Evolutionary conservation across 2,113 vertebrate genomes (phyloP).

Genomic region (Anarrhichthys ocellatus): DNA sequence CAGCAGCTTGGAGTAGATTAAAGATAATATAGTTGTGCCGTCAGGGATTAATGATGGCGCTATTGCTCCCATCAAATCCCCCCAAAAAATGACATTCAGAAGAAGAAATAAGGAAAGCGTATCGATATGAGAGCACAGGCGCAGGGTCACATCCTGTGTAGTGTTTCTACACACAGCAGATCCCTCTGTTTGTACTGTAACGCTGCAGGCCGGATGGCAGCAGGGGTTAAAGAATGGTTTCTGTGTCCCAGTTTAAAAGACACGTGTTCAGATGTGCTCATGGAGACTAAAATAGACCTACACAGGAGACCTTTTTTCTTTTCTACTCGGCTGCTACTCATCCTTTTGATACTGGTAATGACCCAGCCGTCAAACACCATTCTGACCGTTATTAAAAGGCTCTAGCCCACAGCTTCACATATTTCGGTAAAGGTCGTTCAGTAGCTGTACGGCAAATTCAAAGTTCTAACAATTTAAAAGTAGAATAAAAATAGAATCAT

Average conservation of each 20-base stretch:
- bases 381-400: conserved; percentile 6
- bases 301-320: conserved; percentile 44
- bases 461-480: background rate
- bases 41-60: conserved; percentile 13
- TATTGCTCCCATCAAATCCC: background rate
- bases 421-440: background rate
- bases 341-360: conserved; percentile 23
- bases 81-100: background rate
- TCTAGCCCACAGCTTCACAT: background rate
- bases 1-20: background rate
- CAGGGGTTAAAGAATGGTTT: conserved; percentile 84
- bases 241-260: conserved; percentile 81
- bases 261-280: conserved; percentile 82
- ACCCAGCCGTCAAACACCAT: conserved; percentile 19
- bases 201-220: conserved; percentile 69
- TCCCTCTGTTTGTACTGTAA: conserved; percentile 25
- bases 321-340: conserved; percentile 47
- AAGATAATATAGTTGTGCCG: background rate
- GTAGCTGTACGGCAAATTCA: background rate
- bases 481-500: background rate
- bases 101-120: background rate
- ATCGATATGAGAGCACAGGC: background rate
- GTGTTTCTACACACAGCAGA: conserved; percentile 20
- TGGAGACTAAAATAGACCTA: conserved; percentile 68
- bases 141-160: background rate